A percentile compares a stretch with the other conserved stretches of the same genome.
Conservation (phyloP, 1,140 invertebrate genomes). For the Aphelinus atriplicis region DNA sequence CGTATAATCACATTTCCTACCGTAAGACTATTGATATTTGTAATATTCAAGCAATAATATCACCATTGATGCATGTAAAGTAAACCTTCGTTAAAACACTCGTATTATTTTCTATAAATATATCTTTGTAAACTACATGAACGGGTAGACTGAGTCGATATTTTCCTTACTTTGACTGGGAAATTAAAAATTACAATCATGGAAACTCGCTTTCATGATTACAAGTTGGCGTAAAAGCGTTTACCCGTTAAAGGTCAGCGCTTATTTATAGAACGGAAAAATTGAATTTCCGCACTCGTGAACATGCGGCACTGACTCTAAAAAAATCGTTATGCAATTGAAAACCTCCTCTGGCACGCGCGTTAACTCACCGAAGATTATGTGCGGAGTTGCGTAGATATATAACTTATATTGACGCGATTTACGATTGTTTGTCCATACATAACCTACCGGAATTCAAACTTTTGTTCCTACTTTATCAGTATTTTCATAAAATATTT, state of each 20-base stretch:
- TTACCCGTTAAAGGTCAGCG: constrained; percentile 31
- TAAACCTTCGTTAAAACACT: too few species aligned
- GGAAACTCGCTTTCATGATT: constrained; percentile 19
- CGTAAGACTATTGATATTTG: too few species aligned
- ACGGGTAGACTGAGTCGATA: too few species aligned
- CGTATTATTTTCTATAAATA: too few species aligned
- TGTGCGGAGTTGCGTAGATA: constrained; percentile 19
- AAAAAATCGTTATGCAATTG: constrained; percentile 40
- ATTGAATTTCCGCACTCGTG: constrained; percentile 36
- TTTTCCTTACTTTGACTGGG: too few species aligned
- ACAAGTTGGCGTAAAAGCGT: not conserved
- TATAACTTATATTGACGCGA: constrained; percentile 18
- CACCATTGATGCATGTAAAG: too few species aligned
- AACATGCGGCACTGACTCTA: constrained; percentile 20
- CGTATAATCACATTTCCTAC: too few species aligned
- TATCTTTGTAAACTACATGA: too few species aligned
- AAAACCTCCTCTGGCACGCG: constrained; percentile 12
- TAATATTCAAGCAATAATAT: too few species aligned
- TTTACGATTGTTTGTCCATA: constrained; percentile 22
- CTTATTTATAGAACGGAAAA: constrained; percentile 34
- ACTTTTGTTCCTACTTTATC: not conserved
- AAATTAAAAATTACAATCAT: constrained; percentile 13
- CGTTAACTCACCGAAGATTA: constrained; percentile 25
- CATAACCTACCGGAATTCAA: constrained; percentile 6
- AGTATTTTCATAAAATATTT: not conserved